Base-by-base conservation (phyloP, 2,113 vertebrate species). In the Menura novaehollandiae region DNA sequence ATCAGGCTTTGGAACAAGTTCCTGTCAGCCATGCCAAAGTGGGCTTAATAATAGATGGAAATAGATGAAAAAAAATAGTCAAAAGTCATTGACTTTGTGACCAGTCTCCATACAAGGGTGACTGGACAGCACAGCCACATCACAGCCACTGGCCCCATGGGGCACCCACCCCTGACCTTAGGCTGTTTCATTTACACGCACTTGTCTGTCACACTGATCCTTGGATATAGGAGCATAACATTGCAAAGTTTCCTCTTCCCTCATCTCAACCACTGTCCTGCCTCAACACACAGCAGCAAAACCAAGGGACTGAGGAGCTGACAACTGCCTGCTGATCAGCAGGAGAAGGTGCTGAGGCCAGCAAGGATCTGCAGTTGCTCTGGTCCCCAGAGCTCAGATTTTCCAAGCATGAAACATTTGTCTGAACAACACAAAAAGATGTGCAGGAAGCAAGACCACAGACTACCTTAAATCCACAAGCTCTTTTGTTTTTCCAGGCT, bases 291-390 rank as follows among this genome's bases (percentile, higher is more conserved):
- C 21, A 93, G 77, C 72, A 69, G 47, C 74, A 80, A 88, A 58
- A 87, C 11, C 44, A 95, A 81, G 28, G 19, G n/a, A 47, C 23
- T 6, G 12, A 71, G 79, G 67, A 91, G 55, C 27, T 80, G 87
- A 59, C 72, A 94, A 44, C 8, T 27, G 32, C 58, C 60, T 69
- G 73, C 55, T 39, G 69, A 84, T 46, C 43, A 82, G 56, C 44
- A 83, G 67, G 33, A 92, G 55, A 88, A 89, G 58, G 17, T 55
- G 85, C 85, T 85, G 77, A 77, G 44, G 62, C 55, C 76, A 92
- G 74, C 4, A 4, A 74, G 82, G 66, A 87, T 85, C 81, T 93
- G 79, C 93, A 85, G 30, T 43, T 83, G 43, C 55, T 83, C 62
- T 75, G 60, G 47, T 89, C 41, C n/a, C 53, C 67, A 87, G 43